phyloP scores from a whole-genome alignment of 1,140 invertebrate species.

The Heterodera schachtii region DNA sequence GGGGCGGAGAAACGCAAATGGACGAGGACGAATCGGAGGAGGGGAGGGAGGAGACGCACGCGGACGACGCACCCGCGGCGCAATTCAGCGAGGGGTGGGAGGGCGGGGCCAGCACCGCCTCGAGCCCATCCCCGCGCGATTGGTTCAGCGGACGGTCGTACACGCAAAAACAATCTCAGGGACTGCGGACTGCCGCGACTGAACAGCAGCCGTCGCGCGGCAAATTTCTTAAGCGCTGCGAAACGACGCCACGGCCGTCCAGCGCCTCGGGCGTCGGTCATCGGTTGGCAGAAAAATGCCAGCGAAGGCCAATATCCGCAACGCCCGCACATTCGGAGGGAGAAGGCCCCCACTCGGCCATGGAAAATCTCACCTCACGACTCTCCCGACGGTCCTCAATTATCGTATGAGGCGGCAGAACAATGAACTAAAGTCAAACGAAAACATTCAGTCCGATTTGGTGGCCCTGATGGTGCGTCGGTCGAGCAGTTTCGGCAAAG shows the following conservation, averaged over 20 bases:
- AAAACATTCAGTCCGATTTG: constrained; percentile 35
- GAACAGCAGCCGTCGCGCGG: constrained; percentile 10
- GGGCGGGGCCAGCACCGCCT: not conserved
- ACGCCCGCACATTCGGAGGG: constrained; percentile 14
- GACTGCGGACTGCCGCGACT: not conserved
- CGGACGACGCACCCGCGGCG: constrained; percentile 2
- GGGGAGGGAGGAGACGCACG: constrained; percentile 1
- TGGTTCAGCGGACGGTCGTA: not conserved
- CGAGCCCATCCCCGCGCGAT: not conserved
- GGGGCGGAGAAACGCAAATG: not conserved
- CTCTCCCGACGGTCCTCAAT: constrained; percentile 43
- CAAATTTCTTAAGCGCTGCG: constrained; percentile 26
- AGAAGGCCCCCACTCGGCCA: constrained; percentile 1
- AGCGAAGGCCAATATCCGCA: constrained; percentile 6
- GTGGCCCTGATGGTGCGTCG: constrained; percentile 37
- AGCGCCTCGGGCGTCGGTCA: constrained; percentile 25
- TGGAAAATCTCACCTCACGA: constrained; percentile 36
- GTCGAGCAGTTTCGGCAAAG: constrained; percentile 33
- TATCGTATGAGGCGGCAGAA: constrained; percentile 17
- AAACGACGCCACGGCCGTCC: constrained; percentile 19
- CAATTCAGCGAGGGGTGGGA: constrained; percentile 17
- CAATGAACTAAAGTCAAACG: not conserved
- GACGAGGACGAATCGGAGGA: constrained; percentile 1
- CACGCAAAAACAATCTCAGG: not conserved
- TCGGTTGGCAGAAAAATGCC: constrained; percentile 14